Base-by-base conservation (phyloP, 1,140 invertebrate species). In the Drosophila setifemur region DNA sequence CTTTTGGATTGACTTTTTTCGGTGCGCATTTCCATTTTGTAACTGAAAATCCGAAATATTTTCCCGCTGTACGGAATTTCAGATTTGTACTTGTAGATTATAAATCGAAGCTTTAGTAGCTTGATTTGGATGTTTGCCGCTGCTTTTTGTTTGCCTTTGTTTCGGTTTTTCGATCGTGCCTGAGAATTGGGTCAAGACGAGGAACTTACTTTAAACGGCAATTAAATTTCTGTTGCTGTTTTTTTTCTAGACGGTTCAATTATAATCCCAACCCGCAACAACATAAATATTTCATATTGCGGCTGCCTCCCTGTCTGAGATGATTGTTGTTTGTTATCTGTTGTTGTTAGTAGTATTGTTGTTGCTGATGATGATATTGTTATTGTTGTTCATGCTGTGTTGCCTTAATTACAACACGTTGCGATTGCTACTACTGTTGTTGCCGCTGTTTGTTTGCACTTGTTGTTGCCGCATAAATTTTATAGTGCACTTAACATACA, bases 101-200 rank as follows among this genome's bases (percentile, higher is more conserved):
- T n/a, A 54, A 14, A 50, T 12, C 18, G 8, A 7, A 25, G 12
- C 19, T 45, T 48, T 16, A 18, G 23, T 19, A 42, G 18, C 9
- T 40, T 50, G 49, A 57, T 58, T 26, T 11, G 18, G 7, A 64
- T 63, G 57, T 29, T 48, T 47, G 52, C 42, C 7, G 23, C 23
- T 4, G 23, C 23, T 23, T 9, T 37, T 58, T 33, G 14, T 43
- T 57, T 60, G 37, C 33, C 2, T 53, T 52, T 37, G 8, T 47
- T 21, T 58, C 60, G 54, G 81, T 14, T 18, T 37, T 2, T 74
- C 57, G 66, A 14, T 39, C 42, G 55, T n/a, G n/a, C 19, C 74
- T 86, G 79, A 45, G 79, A 85, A 85, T 85, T 85, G 40, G 81
- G 79, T 85, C 79, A 85, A 85, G 79, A 75, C 14, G 67, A 86